These are phyloP conservation scores for Cephalopachus bancanus DNA, from an alignment of 2,797 vertebrate genomes.

Conservation along the genomic window DNA sequence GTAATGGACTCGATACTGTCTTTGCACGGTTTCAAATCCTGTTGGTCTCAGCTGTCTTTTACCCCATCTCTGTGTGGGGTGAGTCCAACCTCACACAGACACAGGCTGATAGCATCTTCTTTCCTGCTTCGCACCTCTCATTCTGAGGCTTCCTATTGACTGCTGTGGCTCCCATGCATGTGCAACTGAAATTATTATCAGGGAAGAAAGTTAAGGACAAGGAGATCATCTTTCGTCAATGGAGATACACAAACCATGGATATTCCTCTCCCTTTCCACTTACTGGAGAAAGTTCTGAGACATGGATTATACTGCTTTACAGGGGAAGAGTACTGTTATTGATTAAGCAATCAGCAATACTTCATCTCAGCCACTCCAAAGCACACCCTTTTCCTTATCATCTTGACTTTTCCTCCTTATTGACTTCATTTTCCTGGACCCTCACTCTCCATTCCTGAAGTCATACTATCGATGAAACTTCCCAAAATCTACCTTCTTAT, in stretches of 20 bases:
- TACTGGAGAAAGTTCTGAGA: background rate
- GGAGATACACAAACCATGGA: background rate
- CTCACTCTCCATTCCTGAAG: background rate
- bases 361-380: background rate
- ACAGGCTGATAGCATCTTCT: rapidly evolving
- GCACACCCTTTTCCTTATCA: background rate
- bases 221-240: background rate
- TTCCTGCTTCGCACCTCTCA: background rate
- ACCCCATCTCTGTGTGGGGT: background rate
- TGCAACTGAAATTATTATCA: rapidly evolving
- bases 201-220: background rate
- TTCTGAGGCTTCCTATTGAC: background rate
- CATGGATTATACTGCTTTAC: background rate
- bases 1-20: background rate
- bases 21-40: background rate
- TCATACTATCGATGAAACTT: background rate
- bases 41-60: background rate
- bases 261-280: background rate
- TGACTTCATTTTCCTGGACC: background rate
- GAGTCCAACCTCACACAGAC: background rate
- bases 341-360: background rate
- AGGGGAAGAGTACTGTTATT: background rate
- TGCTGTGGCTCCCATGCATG: background rate
- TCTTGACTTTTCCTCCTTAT: background rate
- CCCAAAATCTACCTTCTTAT: background rate